Evolutionary conservation across 92 coral and sea anemone species (phyloP).

Genomic region (Diadumene lineata): DNA sequence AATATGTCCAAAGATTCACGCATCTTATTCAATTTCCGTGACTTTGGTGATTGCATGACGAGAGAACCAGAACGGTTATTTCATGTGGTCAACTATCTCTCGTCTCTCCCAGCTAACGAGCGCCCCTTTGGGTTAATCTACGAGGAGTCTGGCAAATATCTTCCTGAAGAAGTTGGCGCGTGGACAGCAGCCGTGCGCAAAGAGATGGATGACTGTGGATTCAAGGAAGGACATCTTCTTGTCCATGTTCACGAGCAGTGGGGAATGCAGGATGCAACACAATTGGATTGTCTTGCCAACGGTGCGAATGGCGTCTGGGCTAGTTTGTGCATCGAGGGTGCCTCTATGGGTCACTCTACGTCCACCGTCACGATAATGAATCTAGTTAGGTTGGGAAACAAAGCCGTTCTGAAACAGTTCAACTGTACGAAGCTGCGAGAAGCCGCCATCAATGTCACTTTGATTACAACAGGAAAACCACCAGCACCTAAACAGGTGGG

Average conservation of each 20-base stretch:
- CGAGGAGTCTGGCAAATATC: constrained; percentile 68
- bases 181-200: constrained; percentile 71
- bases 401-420: constrained; percentile 43
- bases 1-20: constrained; percentile 59
- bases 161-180: constrained; percentile 72
- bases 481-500: constrained; percentile 71
- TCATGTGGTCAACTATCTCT: constrained; percentile 47
- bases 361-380: constrained; percentile 71
- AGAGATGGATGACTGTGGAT: constrained; percentile 64
- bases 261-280: constrained; percentile 59
- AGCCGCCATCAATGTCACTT: constrained; percentile 66
- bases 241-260: constrained; percentile 85
- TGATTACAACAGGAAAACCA: constrained; percentile 58
- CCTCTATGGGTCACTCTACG: constrained; percentile 77
- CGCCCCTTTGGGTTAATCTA: constrained; percentile 71
- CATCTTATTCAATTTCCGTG: constrained; percentile 71
- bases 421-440: constrained; percentile 59
- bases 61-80: constrained; percentile 54
- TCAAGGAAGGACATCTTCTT: constrained; percentile 55
- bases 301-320: constrained; percentile 89
- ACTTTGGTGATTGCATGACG: constrained; percentile 65
- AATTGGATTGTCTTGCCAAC: constrained; percentile 68
- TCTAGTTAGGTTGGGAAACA: constrained; percentile 59
- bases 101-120: constrained; percentile 41
- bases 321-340: constrained; percentile 77